A percentile compares a stretch with the other conserved stretches of the same genome.
phyloP scores from a whole-genome alignment of 2,113 vertebrate genomes.

The Marcusenius ussheri region DNA sequence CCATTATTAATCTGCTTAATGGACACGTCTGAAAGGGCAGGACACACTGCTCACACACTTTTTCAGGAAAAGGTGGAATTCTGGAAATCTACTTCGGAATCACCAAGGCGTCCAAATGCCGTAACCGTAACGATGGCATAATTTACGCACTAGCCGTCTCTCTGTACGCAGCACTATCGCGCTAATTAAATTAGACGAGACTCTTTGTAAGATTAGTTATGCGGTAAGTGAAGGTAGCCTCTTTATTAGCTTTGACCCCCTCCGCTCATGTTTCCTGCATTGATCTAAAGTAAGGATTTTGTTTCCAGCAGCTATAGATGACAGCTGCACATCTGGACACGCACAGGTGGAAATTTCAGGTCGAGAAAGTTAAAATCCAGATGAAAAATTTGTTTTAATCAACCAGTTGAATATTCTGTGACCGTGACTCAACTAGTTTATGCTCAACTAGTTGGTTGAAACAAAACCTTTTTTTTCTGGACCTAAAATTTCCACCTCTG shows the following conservation, averaged over 20 bases:
- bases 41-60: neutral
- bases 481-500: neutral
- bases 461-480: neutral
- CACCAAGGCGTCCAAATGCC: neutral
- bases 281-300: neutral
- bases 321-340: neutral
- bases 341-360: neutral
- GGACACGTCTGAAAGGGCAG: neutral
- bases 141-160: neutral
- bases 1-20: conserved; percentile 3
- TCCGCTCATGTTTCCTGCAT: neutral
- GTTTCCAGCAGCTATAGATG: neutral
- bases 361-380: neutral
- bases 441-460: neutral
- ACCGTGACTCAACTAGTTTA: neutral
- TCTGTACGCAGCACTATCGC: neutral
- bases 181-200: neutral
- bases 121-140: neutral
- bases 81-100: neutral
- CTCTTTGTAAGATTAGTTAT: neutral
- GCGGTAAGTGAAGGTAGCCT: neutral
- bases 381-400: neutral
- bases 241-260: neutral
- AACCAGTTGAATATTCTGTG: neutral
- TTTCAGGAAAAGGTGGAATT: neutral